Percentiles rank a stretch among this genome's conserved stretches.
Evolutionary conservation across 2,888 invertebrate species (phyloP).

Genomic region (Epistrophella euchroma): DNA sequence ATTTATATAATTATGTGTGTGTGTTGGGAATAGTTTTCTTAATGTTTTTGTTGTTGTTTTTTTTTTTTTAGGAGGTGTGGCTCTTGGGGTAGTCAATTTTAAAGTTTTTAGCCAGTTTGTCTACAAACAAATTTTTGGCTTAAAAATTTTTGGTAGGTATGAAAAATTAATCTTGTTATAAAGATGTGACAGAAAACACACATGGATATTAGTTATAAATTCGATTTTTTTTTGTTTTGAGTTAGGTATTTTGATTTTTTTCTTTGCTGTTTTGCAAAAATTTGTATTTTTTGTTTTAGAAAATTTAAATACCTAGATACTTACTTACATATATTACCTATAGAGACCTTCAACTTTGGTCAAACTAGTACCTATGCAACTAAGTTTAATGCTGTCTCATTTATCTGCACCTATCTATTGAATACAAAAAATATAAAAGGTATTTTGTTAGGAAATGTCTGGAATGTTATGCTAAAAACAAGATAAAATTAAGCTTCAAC

Average conservation of each 20-base stretch:
- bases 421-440: not conserved
- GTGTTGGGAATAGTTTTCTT: slow-evolving; percentile 2
- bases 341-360: not conserved
- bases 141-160: slow-evolving; percentile 39
- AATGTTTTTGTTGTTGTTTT: not conserved
- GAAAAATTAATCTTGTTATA: slow-evolving; percentile 43
- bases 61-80: slow-evolving; percentile 47
- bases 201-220: slow-evolving; percentile 26
- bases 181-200: slow-evolving; percentile 17
- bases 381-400: not conserved
- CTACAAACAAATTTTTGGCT: slow-evolving; percentile 1
- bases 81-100: slow-evolving; percentile 20
- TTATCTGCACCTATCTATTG: not conserved
- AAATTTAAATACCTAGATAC: not conserved
- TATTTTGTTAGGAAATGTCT: not conserved
- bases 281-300: not conserved
- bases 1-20: slow-evolving; percentile 31
- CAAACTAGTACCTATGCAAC: slow-evolving; percentile 4
- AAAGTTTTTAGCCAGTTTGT: slow-evolving; percentile 1
- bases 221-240: not conserved
- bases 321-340: too few species aligned
- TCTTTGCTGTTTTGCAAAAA: not conserved
- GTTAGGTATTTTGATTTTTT: not conserved
- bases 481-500: not conserved
- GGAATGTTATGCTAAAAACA: slow-evolving; percentile 13